Conservation (phyloP, 2,888 invertebrate species). For the Habrosyne pyritoides region DNA sequence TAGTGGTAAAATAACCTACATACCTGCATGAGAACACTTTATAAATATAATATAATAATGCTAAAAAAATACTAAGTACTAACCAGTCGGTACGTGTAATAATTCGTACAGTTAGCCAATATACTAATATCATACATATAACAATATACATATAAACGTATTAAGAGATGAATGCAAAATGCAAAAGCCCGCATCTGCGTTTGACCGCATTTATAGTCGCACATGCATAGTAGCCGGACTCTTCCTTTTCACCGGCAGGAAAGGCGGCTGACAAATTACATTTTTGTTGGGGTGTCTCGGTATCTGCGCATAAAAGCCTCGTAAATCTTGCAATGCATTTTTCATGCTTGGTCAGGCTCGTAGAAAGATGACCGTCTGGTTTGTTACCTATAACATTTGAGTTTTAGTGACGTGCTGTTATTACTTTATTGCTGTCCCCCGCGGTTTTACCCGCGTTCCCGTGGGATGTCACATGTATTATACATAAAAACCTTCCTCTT, state of each 20-base stretch:
- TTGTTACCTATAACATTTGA: constrained; percentile 29
- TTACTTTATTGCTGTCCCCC: too few relatives aligned
- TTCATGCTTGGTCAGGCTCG: constrained; percentile 61
- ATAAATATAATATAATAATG: too few relatives aligned
- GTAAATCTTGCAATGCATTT: constrained; percentile 65
- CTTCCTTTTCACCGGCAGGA: constrained; percentile 39
- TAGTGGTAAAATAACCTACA: neutral
- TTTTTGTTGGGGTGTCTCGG: constrained; percentile 56
- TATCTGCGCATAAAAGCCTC: constrained; percentile 58
- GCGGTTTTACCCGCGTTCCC: too few relatives aligned
- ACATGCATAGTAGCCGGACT: constrained; percentile 25
- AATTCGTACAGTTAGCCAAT: too few relatives aligned
- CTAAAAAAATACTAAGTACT: too few relatives aligned
- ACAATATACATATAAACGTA: too few relatives aligned
- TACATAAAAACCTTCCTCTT: too few relatives aligned
- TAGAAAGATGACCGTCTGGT: constrained; percentile 48
- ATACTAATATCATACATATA: too few relatives aligned
- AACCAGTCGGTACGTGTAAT: too few relatives aligned
- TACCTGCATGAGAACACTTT: neutral
- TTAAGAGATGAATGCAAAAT: constrained; percentile 7
- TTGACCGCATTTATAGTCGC: constrained; percentile 8
- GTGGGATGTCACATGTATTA: too few relatives aligned
- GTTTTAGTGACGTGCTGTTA: too few relatives aligned
- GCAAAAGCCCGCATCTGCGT: constrained; percentile 14
- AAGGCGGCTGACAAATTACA: constrained; percentile 57